These are phyloP conservation scores for Lithobates pipiens DNA, from an alignment of 2,797 vertebrate species.

Conservation along the genomic window DNA sequence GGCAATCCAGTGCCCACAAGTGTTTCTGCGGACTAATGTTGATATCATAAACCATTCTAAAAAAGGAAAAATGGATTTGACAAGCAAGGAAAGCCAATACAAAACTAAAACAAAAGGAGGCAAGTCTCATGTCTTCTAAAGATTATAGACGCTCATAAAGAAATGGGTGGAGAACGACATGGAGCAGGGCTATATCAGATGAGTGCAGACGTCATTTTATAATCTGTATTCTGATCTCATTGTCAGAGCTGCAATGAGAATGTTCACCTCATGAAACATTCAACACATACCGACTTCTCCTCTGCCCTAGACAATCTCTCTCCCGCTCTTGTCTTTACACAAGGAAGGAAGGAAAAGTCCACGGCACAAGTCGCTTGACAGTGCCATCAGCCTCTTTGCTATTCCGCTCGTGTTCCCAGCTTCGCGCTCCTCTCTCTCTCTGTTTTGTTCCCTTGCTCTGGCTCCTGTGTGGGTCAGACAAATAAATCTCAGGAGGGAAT, in stretches of 20 bases:
- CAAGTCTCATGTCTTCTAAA: neutral
- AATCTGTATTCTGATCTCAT: constrained; percentile 82
- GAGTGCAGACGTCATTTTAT: constrained; percentile 65
- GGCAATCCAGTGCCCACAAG: constrained; percentile 34
- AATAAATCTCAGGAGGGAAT: constrained; percentile 62
- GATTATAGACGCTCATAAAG: constrained; percentile 18
- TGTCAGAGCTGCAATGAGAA: constrained; percentile 88
- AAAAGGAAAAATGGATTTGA: constrained; percentile 23
- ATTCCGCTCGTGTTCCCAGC: constrained; percentile 50
- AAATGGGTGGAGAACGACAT: constrained; percentile 39
- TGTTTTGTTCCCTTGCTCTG: constrained; percentile 60
- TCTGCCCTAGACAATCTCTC: constrained; percentile 68
- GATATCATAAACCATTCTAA: constrained; percentile 37
- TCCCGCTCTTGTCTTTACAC: constrained; percentile 48
- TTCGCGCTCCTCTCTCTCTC: constrained; percentile 54
- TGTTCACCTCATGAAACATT: constrained; percentile 93
- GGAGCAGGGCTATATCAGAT: constrained; percentile 21
- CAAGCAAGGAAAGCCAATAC: constrained; percentile 3
- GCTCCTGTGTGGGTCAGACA: constrained; percentile 61
- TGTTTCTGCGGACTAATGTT: constrained; percentile 44
- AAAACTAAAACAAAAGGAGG: neutral
- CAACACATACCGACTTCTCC: constrained; percentile 86
- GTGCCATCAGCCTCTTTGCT: constrained; percentile 58
- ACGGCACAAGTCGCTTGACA: constrained; percentile 38
- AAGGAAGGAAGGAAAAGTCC: constrained; percentile 48